Conservation (phyloP, 2,888 invertebrate species). For the Carterocephalus palaemon region DNA sequence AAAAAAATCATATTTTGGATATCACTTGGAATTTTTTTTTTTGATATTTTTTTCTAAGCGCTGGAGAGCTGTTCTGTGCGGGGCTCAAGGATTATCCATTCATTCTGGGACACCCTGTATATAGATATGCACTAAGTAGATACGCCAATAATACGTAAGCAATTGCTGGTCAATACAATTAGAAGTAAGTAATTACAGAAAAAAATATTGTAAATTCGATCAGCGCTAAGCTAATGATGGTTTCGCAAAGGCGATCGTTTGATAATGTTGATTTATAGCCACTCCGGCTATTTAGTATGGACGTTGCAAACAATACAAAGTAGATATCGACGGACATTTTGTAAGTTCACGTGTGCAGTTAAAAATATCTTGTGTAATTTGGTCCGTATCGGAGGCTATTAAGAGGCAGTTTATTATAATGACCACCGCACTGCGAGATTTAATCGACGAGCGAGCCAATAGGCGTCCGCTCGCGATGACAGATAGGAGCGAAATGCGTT, state of each 20-base stretch:
- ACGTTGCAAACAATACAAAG: slow-evolving; percentile 35
- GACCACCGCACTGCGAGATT: slow-evolving; percentile 61
- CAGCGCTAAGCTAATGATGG: slow-evolving; percentile 16
- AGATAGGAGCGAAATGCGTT: slow-evolving; percentile 68
- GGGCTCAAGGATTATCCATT: too few species aligned
- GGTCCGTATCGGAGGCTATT: slow-evolving; percentile 55
- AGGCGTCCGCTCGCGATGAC: slow-evolving; percentile 65
- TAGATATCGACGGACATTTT: slow-evolving; percentile 29
- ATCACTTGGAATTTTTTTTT: too few species aligned
- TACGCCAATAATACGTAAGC: too few species aligned
- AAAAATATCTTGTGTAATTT: slow-evolving; percentile 43
- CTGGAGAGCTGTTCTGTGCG: too few species aligned
- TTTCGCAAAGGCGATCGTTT: slow-evolving; percentile 16
- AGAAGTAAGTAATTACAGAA: too few species aligned
- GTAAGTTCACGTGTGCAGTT: slow-evolving; percentile 43
- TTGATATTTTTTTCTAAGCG: too few species aligned
- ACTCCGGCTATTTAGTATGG: slow-evolving; percentile 22
- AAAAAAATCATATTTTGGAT: too few species aligned
- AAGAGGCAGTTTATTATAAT: slow-evolving; percentile 63
- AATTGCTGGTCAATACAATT: too few species aligned
- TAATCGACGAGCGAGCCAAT: slow-evolving; percentile 48
- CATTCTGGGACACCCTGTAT: too few species aligned
- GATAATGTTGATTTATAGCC: slow-evolving; percentile 23
- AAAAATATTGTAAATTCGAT: background rate
- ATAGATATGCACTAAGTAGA: too few species aligned